A percentile compares a stretch with the other conserved stretches of the same genome.
These are phyloP conservation scores for Uria lomvia DNA, from an alignment of 2,113 vertebrate genomes.

Conservation along the genomic window DNA sequence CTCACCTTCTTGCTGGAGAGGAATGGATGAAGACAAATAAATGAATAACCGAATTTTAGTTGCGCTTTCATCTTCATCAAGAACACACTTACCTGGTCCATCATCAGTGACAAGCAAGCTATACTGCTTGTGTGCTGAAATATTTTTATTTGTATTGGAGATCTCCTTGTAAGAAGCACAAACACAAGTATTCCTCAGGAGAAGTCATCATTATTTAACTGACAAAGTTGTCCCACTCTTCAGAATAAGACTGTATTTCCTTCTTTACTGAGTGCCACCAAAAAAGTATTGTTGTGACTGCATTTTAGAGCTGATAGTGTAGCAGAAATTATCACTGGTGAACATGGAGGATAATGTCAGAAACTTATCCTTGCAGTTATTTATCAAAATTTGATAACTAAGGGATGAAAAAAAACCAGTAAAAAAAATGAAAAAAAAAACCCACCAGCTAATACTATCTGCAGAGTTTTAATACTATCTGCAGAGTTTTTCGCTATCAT, in stretches of 20 bases:
- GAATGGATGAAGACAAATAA: not conserved
- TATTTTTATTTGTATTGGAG: not conserved
- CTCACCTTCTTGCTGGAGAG: not conserved
- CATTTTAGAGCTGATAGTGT: not conserved
- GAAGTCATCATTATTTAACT: not conserved
- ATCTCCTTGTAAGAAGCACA: not conserved
- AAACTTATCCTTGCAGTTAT: not conserved
- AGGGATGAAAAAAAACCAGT: not conserved
- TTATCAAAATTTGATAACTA: not conserved
- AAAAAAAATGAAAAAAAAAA: not conserved
- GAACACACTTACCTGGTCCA: not conserved
- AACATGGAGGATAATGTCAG: not conserved
- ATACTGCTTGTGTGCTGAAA: not conserved
- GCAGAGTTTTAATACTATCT: not conserved
- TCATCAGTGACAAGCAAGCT: not conserved
- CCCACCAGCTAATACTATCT: not conserved
- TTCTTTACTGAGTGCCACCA: not conserved
- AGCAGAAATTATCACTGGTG: not conserved
- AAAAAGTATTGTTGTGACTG: not conserved
- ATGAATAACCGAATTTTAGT: not conserved
- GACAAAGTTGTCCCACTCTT: not conserved
- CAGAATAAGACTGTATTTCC: not conserved
- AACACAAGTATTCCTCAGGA: not conserved
- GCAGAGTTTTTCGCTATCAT: not conserved
- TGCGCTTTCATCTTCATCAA: not conserved